Base-by-base conservation (phyloP, 2,797 vertebrate species). In the Tadarida brasiliensis region DNA sequence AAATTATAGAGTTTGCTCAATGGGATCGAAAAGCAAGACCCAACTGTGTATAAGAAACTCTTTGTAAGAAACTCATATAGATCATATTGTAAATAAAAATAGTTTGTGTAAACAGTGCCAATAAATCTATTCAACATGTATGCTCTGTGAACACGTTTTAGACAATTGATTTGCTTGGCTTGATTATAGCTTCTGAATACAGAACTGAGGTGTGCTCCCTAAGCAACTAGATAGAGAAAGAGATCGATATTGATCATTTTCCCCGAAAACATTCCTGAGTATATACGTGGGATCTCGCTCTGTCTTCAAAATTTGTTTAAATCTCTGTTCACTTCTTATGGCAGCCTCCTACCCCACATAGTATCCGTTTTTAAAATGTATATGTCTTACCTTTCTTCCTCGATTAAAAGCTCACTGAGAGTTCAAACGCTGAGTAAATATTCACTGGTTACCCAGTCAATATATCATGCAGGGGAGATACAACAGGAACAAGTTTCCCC, bases 401-500 rank as follows among this genome's bases (percentile, higher is more conserved):
- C 67, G 6, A 77, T 89, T 81, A 80, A 85, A 86, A 73, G 11
- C 51, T 84, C 65, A 83, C 11, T 15, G 22, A 81, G 30, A 63
- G 26, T 28, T 73, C 61, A 80, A 94, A 91, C 4, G 15, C 54
- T 80, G 20, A 61, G 57, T 44, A 90, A 83, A 63, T 65, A 65
- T 85, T 70, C 68, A 35, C 54, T 11, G 16, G 47, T 56, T 56
- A 49, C 8, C 82, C 56, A 59, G 49, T 59, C 86, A 71, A 76
- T 61, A 87, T 14, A 4, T 56, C 85, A 74, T 49, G 7, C 17
- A 73, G 3, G 49, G 44, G 91, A 81, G 30, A 51, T 19, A 56
- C 20, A 70, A 33, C 44, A 71, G 76, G 15, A 95, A 83, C 35
- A 70, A 80, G 70, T 83, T 94, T 91, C 49, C 26, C 86, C 85